Evolutionary conservation across 2,797 vertebrate genomes (phyloP).

Genomic region (Threskiornis aethiopicus): DNA sequence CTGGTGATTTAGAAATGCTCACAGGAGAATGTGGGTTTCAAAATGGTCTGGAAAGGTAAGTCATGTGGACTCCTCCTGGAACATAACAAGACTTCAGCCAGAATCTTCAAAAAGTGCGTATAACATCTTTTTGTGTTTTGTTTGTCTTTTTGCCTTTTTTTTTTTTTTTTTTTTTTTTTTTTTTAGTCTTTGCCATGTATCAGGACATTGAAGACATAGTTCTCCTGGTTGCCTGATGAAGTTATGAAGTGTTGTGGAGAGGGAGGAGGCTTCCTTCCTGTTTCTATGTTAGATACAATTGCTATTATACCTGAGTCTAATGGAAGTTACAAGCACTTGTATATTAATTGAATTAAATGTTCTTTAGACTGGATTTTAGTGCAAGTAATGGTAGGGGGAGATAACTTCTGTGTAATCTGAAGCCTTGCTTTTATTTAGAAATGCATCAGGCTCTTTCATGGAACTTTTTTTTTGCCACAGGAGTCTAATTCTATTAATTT

Average conservation of each 20-base stretch:
- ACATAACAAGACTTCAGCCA: neutral
- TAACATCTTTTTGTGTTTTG: neutral
- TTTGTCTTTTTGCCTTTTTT: too few species aligned
- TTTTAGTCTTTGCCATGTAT: neutral
- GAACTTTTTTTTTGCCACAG: neutral
- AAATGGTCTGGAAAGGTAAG: slow-evolving; percentile 67
- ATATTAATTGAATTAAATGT: neutral
- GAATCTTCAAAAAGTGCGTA: slow-evolving; percentile 61
- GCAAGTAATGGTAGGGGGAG: neutral
- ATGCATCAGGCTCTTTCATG: neutral
- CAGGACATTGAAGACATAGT: neutral
- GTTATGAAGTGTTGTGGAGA: neutral
- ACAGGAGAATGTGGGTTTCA: neutral
- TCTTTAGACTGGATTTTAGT: neutral
- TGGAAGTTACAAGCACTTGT: neutral
- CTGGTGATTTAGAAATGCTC: neutral
- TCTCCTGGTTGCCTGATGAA: neutral
- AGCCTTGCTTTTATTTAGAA: neutral
- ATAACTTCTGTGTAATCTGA: neutral
- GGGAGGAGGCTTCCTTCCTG: neutral
- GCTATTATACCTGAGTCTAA: neutral
- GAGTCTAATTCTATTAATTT: neutral
- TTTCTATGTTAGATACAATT: neutral
- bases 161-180: neutral
- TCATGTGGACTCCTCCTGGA: neutral